Evolutionary conservation across 2,797 vertebrate genomes (phyloP).

Genomic region (Sarcophilus harrisii): DNA sequence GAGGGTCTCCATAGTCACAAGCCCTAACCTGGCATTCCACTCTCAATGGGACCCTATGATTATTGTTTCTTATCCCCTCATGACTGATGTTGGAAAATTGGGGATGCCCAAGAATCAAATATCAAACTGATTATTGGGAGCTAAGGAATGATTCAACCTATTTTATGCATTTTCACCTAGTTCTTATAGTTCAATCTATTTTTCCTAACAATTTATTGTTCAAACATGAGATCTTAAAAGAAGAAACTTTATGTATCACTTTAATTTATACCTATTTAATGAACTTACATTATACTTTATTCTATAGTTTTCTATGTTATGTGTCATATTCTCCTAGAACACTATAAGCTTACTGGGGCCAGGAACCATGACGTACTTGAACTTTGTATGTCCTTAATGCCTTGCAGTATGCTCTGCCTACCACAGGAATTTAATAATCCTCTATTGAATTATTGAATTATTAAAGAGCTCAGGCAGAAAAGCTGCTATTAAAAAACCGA

Average conservation of each 20-base stretch:
- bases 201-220: background rate
- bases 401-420: background rate
- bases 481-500: background rate
- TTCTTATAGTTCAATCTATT: background rate
- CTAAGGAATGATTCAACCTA: background rate
- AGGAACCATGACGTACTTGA: background rate
- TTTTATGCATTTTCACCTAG: slow-evolving; percentile 17
- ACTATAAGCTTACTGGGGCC: background rate
- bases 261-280: background rate
- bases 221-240: background rate
- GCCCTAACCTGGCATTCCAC: background rate
- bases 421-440: background rate
- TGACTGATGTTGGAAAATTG: background rate
- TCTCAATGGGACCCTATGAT: slow-evolving; percentile 4
- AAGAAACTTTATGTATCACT: background rate
- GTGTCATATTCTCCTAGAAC: background rate
- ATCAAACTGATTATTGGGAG: slow-evolving; percentile 18
- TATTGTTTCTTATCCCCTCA: background rate
- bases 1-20: slow-evolving; percentile 60
- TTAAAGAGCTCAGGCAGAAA: background rate
- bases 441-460: background rate
- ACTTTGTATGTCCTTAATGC: background rate
- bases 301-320: background rate
- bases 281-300: background rate
- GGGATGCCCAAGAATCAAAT: slow-evolving; percentile 14